phyloP scores from a whole-genome alignment of 2,888 invertebrate species.

The Leucophora obtusa region DNA sequence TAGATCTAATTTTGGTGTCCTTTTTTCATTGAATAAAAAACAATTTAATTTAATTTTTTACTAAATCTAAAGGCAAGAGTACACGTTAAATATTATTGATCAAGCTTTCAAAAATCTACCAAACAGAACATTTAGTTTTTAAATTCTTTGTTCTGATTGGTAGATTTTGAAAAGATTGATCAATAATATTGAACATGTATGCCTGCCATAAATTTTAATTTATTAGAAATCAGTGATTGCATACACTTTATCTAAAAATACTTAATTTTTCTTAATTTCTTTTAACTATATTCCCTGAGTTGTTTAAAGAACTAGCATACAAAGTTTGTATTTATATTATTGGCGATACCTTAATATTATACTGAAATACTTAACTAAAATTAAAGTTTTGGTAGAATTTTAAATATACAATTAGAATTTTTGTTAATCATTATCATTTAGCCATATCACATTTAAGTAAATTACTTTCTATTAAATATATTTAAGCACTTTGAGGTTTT shows the following conservation, averaged over 20 bases:
- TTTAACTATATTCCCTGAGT: conserved; percentile 11
- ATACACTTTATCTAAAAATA: conserved; percentile 11
- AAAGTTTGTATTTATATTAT: background rate
- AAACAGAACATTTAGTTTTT: no score
- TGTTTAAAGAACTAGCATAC: background rate
- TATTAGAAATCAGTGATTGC: conserved; percentile 15
- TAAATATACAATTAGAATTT: conserved; percentile 12
- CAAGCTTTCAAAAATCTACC: no score
- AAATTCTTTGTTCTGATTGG: no score
- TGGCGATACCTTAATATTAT: background rate
- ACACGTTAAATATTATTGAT: no score
- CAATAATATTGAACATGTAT: no score
- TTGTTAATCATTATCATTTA: conserved; percentile 17
- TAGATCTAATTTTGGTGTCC: no score
- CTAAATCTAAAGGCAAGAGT: no score
- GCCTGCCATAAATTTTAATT: background rate
- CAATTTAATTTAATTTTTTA: background rate
- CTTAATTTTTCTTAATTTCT: background rate
- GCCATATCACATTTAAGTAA: conserved; percentile 38
- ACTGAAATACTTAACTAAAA: conserved; percentile 24
- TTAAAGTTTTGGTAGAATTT: background rate
- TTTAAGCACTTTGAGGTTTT: conserved; percentile 20
- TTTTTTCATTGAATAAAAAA: background rate
- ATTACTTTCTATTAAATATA: background rate
- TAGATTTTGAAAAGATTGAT: no score